Base-by-base conservation (phyloP, 2,888 invertebrate genomes). In the Cryptocephalus moraei region DNA sequence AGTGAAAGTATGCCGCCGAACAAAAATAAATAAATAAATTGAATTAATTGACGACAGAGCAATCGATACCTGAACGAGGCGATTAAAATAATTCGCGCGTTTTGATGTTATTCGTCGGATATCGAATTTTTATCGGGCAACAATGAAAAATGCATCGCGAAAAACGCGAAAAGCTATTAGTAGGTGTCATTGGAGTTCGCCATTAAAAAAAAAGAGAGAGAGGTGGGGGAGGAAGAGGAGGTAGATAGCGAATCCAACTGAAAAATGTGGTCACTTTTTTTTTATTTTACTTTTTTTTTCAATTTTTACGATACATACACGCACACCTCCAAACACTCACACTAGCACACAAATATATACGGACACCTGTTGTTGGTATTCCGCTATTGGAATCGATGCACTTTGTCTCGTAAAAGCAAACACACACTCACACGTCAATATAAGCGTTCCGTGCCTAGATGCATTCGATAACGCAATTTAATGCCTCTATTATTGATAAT, bases 111-210 rank as follows among this genome's bases (percentile, higher is more conserved):
- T 62, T 60, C 61, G 62, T 62, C 62, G 62, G 64, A 61, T 56
- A 54, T 58, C 58, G 55, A 58, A 62, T 62, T 64, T 62, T 63
- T 57, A 56, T 56, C 50, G 54, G 58, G 54, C 22, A 58, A 61
- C 62, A 64, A 62, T 66, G 62, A 62, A 66, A 54, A 59, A 49
- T 44, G 53, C 59, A 59, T 62, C 61, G 63, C 57, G 60, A 62
- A 62, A 63, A 22, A 6, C 22, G 22, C 6, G 22, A 22, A 22
- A 22, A 22, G 22, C 66, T 65, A 69, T 69, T 68, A 68, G 67
- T 70, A 65, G 67, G 65, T 67, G 67, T 67, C 66, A 66, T 65
- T 67, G 64, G 61, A 61, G 58, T 51, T 56, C 22, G 56, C 62
- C 64, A 60, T 63, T 60, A 62, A 64, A 66, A 63, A 56, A 57